Base-by-base conservation (phyloP, 2,888 invertebrate genomes). In the Tyria jacobaeae region DNA sequence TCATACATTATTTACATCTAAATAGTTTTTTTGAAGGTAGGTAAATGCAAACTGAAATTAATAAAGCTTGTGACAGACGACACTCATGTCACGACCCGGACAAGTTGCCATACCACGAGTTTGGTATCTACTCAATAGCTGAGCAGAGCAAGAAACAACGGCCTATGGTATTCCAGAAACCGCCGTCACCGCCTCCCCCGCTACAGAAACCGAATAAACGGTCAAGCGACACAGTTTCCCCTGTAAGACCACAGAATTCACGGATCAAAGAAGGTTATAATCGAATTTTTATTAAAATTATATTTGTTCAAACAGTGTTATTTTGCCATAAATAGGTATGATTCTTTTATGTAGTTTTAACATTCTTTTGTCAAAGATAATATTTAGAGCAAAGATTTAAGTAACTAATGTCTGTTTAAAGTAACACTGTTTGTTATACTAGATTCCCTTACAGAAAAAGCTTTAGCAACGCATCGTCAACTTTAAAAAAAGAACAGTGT, bases 81-180 rank as follows among this genome's bases (percentile, higher is more conserved):
- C 88, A 88, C 53, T 77, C 68, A 24, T 89, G 79, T 70, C 86
- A 87, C 66, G 87, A 94, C 51, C 66, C 80, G 1, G 87, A 91
- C 52, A 88, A 80, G 62, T 61, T 93, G n/a, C 91, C 91, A 14
- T 70, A 68, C 15, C 94, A 94, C 60, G 82, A 87, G 39, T 92
- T 75, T 66, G 94, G 94, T 7, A 75, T 94, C 7, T 94, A 93
- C 71, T 94, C 94, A 2, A 84, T 89, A 34, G 79, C 85, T 37
- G 89, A 89, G 67, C 90, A 85, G 67, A 71, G 75, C 15, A 68
- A 73, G 34, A 85, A 75, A 56, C 84, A 83, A 62, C 72, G 78
- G 57, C 84, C 87, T 1, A 57, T 85, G n/a, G 54, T 86, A 1
- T 82, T 87, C 39, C 80, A 76, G 9, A 90, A 87, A 64, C 78